These are phyloP conservation scores for Neodontobutis hainanensis DNA, from an alignment of 2,113 vertebrate genomes.

Conservation along the genomic window DNA sequence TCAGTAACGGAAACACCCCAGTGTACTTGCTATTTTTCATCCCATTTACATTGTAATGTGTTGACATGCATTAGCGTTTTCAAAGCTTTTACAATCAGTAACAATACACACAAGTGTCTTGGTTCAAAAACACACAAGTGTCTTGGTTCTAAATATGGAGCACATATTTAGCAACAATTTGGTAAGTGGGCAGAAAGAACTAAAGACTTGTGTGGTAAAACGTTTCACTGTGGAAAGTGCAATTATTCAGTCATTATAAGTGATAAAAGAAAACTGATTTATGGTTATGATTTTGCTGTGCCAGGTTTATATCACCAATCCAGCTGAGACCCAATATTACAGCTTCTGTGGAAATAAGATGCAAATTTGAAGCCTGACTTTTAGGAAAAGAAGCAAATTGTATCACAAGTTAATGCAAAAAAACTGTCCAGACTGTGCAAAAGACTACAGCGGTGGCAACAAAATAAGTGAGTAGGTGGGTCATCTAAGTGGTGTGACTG, in stretches of 20 bases:
- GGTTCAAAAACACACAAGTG: not conserved
- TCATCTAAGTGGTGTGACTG: constrained; percentile 33
- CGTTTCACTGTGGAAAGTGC: constrained; percentile 13
- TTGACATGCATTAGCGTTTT: not conserved
- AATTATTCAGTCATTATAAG: constrained; percentile 35
- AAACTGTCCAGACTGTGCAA: not conserved
- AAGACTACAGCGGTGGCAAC: not conserved
- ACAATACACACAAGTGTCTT: constrained; percentile 5
- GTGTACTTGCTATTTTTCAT: constrained; percentile 8
- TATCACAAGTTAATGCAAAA: constrained; percentile 3
- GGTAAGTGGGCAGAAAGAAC: not conserved
- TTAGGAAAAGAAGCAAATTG: constrained; percentile 25
- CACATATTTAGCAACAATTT: constrained; percentile 10
- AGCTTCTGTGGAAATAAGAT: constrained; percentile 49
- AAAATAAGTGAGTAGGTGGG: constrained; percentile 6
- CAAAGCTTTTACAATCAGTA: not conserved
- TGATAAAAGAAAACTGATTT: constrained; percentile 57
- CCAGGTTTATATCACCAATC: constrained; percentile 43
- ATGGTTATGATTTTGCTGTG: constrained; percentile 60
- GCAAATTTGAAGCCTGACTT: constrained; percentile 49
- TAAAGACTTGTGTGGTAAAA: constrained; percentile 4
- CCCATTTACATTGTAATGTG: not conserved
- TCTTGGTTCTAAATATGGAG: not conserved
- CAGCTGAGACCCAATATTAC: constrained; percentile 59
- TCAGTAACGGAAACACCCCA: constrained; percentile 3